phyloP scores from a whole-genome alignment of 1,140 invertebrate species.

The Drosophila repleta region DNA sequence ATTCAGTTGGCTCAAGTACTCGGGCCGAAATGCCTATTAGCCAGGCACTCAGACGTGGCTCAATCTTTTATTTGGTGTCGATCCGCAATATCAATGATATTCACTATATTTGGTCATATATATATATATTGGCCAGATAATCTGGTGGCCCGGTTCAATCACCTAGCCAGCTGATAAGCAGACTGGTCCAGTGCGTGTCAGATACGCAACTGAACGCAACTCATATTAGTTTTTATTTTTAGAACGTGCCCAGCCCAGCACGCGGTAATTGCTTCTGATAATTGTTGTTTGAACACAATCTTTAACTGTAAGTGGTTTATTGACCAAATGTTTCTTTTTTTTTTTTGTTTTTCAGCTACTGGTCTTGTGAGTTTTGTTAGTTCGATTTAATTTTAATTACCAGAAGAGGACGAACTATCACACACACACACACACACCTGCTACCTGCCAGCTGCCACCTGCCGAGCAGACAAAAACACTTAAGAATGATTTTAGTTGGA shows the following conservation, averaged over 20 bases:
- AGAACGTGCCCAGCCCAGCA: constrained; percentile 46
- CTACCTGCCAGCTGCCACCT: neutral
- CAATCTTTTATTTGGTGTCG: neutral
- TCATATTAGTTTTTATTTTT: constrained; percentile 43
- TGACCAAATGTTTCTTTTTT: constrained; percentile 37
- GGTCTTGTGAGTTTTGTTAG: constrained; percentile 19
- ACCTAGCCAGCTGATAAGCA: constrained; percentile 9
- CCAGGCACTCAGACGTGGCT: neutral
- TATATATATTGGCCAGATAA: constrained; percentile 10
- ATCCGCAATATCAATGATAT: neutral
- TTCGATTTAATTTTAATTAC: constrained; percentile 13
- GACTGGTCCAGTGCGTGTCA: constrained; percentile 21
- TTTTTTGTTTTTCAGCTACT: constrained; percentile 13
- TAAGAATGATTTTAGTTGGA: neutral
- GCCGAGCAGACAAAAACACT: neutral
- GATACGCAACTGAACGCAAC: constrained; percentile 6
- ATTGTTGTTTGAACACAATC: constrained; percentile 20
- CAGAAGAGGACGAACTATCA: constrained; percentile 2
- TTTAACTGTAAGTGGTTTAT: constrained; percentile 26
- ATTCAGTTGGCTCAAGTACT: constrained; percentile 51
- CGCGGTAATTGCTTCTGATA: constrained; percentile 29
- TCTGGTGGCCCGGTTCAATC: constrained; percentile 27
- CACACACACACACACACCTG: constrained; percentile 1
- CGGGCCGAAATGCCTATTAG: constrained; percentile 21
- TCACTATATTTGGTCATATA: neutral